Evolutionary conservation across 2,888 invertebrate species (phyloP), one percentile per base, ranked within the genome.

Genomic region (Aplocera efformata): DNA sequence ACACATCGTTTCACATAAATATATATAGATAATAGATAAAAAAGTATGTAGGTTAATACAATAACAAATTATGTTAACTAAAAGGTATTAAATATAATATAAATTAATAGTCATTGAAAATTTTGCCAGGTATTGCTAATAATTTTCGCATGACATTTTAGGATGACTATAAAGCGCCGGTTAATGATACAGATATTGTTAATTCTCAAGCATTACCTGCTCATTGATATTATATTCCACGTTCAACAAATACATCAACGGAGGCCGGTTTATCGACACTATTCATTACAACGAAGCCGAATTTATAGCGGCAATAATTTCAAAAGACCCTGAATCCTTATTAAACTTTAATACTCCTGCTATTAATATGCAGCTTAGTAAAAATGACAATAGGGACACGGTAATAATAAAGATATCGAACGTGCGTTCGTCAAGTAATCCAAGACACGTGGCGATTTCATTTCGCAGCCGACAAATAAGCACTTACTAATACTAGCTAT

Each of bases 391-490:
- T 32, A 20, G 27, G 35, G 25, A 24, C 53, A 50, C 50, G 32
- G 37, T 33, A 50, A 63, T 66, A 64, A 69, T 65, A 70, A 58
- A 69, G 67, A 72, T 63, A 67, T 66, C 59, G 57, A 56, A 26
- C 54, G 59, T 64, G 51, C 67, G 70, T 61, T 49, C 57, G 54
- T 63, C 57, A 53, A 51, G 35, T 82, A 83, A 88, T 81, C 85
- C 81, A 23, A 31, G 50, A 53, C 88, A 79, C 88, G 88, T 73
- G 88, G 56, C 84, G 48, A 59, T 80, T 80, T 85, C 84, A 82
- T 85, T 82, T 79, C 63, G 63, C 54, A 57, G 55, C 77, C 76
- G 65, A 72, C 78, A 78, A 84, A 83, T 86, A 79, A 79, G 80
- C 62, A 75, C 71, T 67, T 80, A 82, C 79, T 84, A 84, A 81